Evolutionary conservation across 1,140 invertebrate species (phyloP).

Genomic region (Micrasema longulum): DNA sequence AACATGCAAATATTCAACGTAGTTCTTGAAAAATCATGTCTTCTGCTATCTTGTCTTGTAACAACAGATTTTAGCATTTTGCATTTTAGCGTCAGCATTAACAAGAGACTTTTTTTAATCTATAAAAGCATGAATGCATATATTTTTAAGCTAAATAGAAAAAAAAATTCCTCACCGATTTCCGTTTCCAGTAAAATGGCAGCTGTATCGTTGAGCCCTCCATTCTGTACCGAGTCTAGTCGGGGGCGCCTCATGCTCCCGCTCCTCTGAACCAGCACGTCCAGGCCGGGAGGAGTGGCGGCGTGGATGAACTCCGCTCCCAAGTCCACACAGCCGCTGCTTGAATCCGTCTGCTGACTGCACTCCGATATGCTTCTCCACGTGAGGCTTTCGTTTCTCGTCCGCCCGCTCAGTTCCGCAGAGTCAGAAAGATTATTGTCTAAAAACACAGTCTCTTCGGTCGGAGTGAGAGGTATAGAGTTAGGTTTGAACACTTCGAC

Average conservation of each 20-base stretch:
- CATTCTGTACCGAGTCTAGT: slow-evolving; percentile 54
- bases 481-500: slow-evolving; percentile 32
- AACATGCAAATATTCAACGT: too few relatives aligned
- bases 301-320: slow-evolving; percentile 53
- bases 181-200: slow-evolving; percentile 51
- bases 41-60: too few relatives aligned
- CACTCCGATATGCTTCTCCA: slow-evolving; percentile 65
- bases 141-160: too few relatives aligned
- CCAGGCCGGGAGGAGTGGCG: slow-evolving; percentile 47
- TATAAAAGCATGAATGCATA: too few relatives aligned
- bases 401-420: slow-evolving; percentile 31
- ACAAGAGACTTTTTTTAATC: too few relatives aligned
- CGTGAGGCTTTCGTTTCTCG: slow-evolving; percentile 56
- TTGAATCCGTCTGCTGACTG: slow-evolving; percentile 62
- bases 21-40: too few relatives aligned
- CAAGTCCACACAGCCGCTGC: slow-evolving; percentile 62
- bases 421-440: slow-evolving; percentile 35
- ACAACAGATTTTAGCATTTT: too few relatives aligned
- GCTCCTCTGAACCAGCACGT: slow-evolving; percentile 52
- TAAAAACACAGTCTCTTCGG: slow-evolving; percentile 47
- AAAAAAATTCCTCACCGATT: slow-evolving; percentile 49
- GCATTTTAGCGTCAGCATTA: too few relatives aligned
- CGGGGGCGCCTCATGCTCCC: slow-evolving; percentile 51
- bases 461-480: slow-evolving; percentile 22
- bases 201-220: slow-evolving; percentile 52